phyloP scores from a whole-genome alignment of 30 jellyfish, hydroid and myxozoan genomes.

The Chironex yamaguchii region DNA sequence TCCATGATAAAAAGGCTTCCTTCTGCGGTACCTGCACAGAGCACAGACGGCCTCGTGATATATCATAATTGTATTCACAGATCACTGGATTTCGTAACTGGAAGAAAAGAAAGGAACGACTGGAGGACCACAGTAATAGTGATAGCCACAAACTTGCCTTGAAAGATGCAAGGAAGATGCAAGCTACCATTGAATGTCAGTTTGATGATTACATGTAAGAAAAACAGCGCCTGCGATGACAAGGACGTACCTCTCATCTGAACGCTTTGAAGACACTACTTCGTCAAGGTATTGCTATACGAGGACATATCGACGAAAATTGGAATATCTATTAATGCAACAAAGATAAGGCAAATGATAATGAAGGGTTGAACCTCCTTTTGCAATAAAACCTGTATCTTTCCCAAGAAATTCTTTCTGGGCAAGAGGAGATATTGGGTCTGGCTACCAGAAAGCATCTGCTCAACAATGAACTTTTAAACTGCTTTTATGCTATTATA shows the following conservation, averaged over 20 bases:
- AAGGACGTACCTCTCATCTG: conserved; percentile 33
- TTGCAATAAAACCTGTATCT: conserved; percentile 35
- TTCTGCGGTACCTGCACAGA: conserved; percentile 52
- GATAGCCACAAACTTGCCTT: conserved; percentile 8
- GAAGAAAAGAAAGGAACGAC: conserved; percentile 56
- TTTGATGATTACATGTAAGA: conserved; percentile 30
- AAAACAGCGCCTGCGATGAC: conserved; percentile 57
- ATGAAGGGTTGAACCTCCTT: conserved; percentile 49
- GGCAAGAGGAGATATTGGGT: conserved; percentile 9
- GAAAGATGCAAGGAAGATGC: conserved; percentile 41
- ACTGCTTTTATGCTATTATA: not conserved
- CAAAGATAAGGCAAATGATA: conserved; percentile 27
- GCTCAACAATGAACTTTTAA: not conserved
- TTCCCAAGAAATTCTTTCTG: conserved; percentile 2
- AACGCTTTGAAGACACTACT: conserved; percentile 43
- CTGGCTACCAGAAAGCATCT: not conserved
- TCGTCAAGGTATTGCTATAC: conserved; percentile 44
- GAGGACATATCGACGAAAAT: conserved; percentile 26
- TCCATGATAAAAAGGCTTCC: conserved; percentile 47
- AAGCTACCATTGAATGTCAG: conserved; percentile 27
- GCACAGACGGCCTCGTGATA: conserved; percentile 35
- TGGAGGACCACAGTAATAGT: conserved; percentile 17
- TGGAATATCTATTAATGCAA: conserved; percentile 31
- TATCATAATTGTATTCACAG: conserved; percentile 35
- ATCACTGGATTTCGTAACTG: conserved; percentile 62